Base-by-base conservation (phyloP, 2,797 vertebrate species). In the Tadarida brasiliensis region DNA sequence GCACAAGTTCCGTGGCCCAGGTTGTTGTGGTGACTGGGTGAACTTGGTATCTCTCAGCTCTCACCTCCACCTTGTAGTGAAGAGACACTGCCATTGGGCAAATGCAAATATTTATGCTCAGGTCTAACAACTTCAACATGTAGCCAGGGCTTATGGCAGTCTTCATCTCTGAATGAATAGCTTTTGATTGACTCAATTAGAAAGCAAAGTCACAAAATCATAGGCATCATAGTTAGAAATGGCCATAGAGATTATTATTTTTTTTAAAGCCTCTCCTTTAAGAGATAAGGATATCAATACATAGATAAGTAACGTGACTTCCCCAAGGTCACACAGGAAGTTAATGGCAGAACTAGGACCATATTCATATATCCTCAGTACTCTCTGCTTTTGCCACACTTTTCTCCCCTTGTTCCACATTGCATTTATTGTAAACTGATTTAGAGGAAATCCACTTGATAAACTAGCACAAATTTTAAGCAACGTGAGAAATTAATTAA, bases 81-180 rank as follows among this genome's bases (percentile, higher is more conserved):
- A 63, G 68, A 94, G 33, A 17, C n/a, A 11, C 9, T 44, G 47
- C 59, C 30, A 6, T 59, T 33, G 39, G 54, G 71, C 0, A 61
- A 78, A 93, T 83, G 85, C 33, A 96, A 94, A 96, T 92, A 84
- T 80, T 78, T 95, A 57, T 83, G 70, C 78, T 83, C 49, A 44
- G 33, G 33, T 83, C 49, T 80, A 87, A 94, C 47, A 84, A 74
- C 61, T 92, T 61, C 68, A 94, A 30, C 19, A 39, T 11, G 39
- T 28, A 67, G 28, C 44, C 57, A 20, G 1, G 67, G 19, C 67
- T 33, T 51, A 22, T 5, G 47, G 76, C 1, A 44, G 35, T 81
- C 85, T 63, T 90, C 19, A 15, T 91, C 77, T 83, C 65, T 80
- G 67, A 89, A 33, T 59, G 51, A 68, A 49, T 51, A 94, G 19